phyloP scores from a whole-genome alignment of 2,888 invertebrate genomes.

The Argyresthia albistria region DNA sequence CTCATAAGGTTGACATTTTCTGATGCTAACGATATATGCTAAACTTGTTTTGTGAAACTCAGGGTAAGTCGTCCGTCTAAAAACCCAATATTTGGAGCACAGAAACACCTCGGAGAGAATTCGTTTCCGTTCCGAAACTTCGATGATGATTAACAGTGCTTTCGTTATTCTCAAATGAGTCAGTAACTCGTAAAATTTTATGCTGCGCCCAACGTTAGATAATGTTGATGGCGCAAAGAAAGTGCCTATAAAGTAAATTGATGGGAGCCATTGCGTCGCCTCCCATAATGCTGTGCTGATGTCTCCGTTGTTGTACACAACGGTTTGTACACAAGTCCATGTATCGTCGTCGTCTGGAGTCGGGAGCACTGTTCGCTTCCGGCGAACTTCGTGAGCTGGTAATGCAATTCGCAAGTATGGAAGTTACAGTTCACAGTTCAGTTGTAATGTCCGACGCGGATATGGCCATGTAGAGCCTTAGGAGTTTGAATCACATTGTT shows the following conservation, averaged over 20 bases:
- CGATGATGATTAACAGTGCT: slow-evolving; percentile 38
- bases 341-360: neutral
- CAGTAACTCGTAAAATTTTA: slow-evolving; percentile 57
- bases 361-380: neutral
- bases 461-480: too few relatives aligned
- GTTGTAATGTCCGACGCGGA: too few relatives aligned
- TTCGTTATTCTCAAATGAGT: slow-evolving; percentile 45
- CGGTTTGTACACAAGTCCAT: slow-evolving; percentile 1
- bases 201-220: slow-evolving; percentile 47
- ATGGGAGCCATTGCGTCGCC: slow-evolving; percentile 29
- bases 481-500: too few relatives aligned
- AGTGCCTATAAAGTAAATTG: slow-evolving; percentile 63
- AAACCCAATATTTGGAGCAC: too few relatives aligned
- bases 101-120: neutral
- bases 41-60: too few relatives aligned
- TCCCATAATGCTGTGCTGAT: slow-evolving; percentile 18
- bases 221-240: slow-evolving; percentile 54
- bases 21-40: too few relatives aligned
- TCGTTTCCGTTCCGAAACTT: neutral
- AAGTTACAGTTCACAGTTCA: neutral
- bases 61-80: too few relatives aligned
- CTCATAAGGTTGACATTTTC: too few relatives aligned
- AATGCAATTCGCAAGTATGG: neutral
- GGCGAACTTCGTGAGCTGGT: neutral
- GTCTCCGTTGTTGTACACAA: slow-evolving; percentile 10